Conservation (phyloP, 2,888 invertebrate species). For the Morpho deidamia region DNA sequence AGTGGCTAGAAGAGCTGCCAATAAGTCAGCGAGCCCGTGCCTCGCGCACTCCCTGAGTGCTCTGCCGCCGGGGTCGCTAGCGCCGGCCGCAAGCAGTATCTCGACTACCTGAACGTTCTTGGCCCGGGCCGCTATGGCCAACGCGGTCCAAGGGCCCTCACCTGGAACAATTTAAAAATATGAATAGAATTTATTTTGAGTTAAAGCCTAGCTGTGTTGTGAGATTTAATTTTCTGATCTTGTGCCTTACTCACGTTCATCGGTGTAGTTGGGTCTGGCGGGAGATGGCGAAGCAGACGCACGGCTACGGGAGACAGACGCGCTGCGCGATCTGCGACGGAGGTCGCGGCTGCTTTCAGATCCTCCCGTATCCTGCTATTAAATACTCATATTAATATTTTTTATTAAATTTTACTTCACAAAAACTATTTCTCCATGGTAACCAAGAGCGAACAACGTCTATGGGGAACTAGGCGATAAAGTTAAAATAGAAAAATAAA, state of each 20-base stretch:
- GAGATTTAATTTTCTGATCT: neutral
- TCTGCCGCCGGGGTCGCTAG: slow-evolving; percentile 90
- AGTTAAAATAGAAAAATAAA: no score
- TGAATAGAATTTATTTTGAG: no score
- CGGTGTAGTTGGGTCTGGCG: slow-evolving; percentile 29
- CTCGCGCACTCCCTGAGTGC: slow-evolving; percentile 88
- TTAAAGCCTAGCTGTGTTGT: neutral
- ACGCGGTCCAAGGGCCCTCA: slow-evolving; percentile 59
- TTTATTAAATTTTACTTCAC: no score
- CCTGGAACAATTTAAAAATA: slow-evolving; percentile 27
- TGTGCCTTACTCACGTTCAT: slow-evolving; percentile 35
- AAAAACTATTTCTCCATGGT: no score
- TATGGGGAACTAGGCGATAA: no score
- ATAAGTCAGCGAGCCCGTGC: slow-evolving; percentile 82
- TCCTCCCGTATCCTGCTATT: neutral
- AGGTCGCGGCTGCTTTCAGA: slow-evolving; percentile 28
- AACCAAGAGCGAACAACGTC: no score
- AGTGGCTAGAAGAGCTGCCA: slow-evolving; percentile 89
- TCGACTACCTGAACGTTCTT: slow-evolving; percentile 84
- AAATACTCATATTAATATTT: no score
- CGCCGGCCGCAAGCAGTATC: slow-evolving; percentile 87
- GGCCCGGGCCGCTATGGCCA: slow-evolving; percentile 59
- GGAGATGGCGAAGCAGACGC: slow-evolving; percentile 35
- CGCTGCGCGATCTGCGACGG: slow-evolving; percentile 40
- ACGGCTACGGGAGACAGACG: slow-evolving; percentile 31